Conservation (phyloP, 2,113 vertebrate species). For the Neogobius melanostomus region DNA sequence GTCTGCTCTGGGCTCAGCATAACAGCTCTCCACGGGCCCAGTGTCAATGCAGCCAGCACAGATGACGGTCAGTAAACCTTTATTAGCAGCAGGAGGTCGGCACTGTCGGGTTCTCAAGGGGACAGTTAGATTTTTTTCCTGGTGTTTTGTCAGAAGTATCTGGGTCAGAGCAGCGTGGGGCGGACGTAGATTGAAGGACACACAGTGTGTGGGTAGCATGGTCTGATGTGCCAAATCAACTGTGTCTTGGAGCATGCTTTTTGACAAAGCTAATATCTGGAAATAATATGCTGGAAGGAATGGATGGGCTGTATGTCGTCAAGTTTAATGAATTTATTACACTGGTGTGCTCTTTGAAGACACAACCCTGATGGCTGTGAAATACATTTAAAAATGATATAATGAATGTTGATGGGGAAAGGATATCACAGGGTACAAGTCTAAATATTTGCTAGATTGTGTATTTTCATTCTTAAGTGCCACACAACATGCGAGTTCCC, state of each 20-base stretch:
- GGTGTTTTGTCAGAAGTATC: slow-evolving; percentile 1
- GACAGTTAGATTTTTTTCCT: background rate
- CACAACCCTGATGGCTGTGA: no score
- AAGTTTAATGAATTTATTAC: no score
- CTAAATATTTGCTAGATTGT: no score
- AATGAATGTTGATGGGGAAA: no score
- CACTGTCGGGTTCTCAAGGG: background rate
- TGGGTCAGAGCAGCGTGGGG: slow-evolving; percentile 3
- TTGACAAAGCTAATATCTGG: no score
- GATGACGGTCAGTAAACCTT: slow-evolving; percentile 25
- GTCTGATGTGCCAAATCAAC: background rate
- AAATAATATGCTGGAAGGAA: no score
- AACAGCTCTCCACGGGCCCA: slow-evolving; percentile 29
- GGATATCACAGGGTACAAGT: no score
- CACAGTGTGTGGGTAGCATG: background rate
- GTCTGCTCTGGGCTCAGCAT: slow-evolving; percentile 5
- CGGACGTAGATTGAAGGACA: background rate
- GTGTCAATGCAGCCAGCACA: background rate
- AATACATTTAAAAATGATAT: no score
- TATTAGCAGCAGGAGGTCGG: slow-evolving; percentile 13
- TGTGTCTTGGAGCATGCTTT: background rate
- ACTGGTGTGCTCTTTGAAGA: no score
- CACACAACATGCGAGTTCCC: no score
- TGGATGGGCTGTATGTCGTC: no score
- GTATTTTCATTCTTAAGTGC: no score